phyloP scores from a whole-genome alignment of 1,140 invertebrate genomes.

The Anadara kagoshimensis region DNA sequence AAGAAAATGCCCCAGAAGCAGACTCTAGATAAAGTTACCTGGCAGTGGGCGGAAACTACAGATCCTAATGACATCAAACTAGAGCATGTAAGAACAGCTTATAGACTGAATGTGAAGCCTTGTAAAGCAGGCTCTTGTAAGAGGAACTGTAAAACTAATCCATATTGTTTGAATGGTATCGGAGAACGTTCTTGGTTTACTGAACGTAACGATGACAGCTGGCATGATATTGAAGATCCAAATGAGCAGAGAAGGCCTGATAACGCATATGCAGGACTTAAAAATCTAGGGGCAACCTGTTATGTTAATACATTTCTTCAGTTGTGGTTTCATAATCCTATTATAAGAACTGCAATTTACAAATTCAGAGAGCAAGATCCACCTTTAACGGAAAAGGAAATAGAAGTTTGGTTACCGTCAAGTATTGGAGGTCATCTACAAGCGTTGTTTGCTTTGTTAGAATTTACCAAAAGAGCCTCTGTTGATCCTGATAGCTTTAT shows the following conservation, averaged over 20 bases:
- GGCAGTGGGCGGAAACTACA: conserved; percentile 78
- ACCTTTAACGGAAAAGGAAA: conserved; percentile 13
- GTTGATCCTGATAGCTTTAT: conserved; percentile 81
- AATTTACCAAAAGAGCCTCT: conserved; percentile 78
- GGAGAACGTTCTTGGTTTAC: conserved; percentile 78
- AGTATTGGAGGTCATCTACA: conserved; percentile 80
- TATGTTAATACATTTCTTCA: conserved; percentile 85
- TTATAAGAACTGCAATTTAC: conserved; percentile 80
- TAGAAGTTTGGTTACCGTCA: conserved; percentile 60
- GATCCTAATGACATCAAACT: conserved; percentile 75
- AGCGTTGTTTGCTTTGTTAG: conserved; percentile 81
- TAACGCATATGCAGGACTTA: conserved; percentile 78
- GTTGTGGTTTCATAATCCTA: conserved; percentile 83
- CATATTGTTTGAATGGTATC: conserved; percentile 80
- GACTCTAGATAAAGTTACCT: conserved; percentile 73
- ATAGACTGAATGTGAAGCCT: conserved; percentile 68
- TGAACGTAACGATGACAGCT: conserved; percentile 66
- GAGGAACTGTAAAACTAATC: conserved; percentile 81
- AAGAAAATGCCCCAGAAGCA: conserved; percentile 59
- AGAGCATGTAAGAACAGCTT: conserved; percentile 77
- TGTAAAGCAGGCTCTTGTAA: conserved; percentile 63
- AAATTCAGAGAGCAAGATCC: conserved; percentile 77
- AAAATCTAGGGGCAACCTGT: conserved; percentile 84
- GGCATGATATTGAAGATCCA: conserved; percentile 76
- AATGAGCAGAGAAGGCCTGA: conserved; percentile 73